phyloP scores from a whole-genome alignment of 2,113 vertebrate species.

The Odontophorus gujanensis region DNA sequence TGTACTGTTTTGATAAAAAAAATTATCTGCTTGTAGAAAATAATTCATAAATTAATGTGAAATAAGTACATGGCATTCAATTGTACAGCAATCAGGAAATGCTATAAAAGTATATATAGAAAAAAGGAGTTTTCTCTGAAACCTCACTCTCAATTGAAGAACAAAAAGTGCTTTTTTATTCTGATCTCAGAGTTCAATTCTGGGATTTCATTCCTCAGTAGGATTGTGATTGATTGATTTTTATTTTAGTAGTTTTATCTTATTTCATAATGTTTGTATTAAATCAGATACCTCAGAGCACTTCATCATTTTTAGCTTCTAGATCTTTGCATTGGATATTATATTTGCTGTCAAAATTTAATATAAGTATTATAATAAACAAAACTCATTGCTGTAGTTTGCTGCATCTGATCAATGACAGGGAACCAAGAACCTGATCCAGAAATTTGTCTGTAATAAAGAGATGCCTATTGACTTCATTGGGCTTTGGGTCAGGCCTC shows the following conservation, averaged over 20 bases:
- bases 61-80: background rate
- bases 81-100: background rate
- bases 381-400: background rate
- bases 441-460: background rate
- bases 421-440: background rate
- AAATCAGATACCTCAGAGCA: constrained; percentile 32
- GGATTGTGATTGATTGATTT: constrained; percentile 56
- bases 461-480: background rate
- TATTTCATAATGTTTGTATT: constrained; percentile 47
- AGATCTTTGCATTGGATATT: constrained; percentile 12
- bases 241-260: constrained; percentile 44
- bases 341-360: constrained; percentile 25
- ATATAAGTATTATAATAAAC: constrained; percentile 22
- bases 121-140: background rate
- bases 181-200: background rate
- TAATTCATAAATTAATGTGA: background rate
- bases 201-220: constrained; percentile 2
- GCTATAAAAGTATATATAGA: background rate
- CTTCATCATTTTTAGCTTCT: constrained; percentile 34
- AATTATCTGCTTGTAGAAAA: background rate
- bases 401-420: background rate
- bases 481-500: background rate
- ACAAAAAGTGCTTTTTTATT: background rate
- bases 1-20: background rate
- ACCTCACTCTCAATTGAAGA: background rate